Conservation (phyloP, 2,888 invertebrate genomes). For the Phaedon cochleariae region DNA sequence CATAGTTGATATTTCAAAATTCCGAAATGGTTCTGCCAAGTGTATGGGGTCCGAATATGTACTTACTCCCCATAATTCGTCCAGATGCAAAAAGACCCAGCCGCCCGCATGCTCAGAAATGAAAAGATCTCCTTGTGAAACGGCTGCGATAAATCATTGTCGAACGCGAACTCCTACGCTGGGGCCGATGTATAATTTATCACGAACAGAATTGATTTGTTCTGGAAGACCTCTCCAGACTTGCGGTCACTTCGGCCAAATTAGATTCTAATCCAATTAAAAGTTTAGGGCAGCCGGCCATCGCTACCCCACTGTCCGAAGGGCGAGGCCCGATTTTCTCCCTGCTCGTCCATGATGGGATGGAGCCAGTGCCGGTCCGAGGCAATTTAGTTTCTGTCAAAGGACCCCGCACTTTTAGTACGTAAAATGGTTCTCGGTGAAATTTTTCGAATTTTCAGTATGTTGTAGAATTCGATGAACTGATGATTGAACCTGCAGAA, state of each 20-base stretch:
- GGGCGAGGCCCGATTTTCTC: no score
- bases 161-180: conserved; percentile 28
- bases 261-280: conserved; percentile 65
- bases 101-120: conserved; percentile 16
- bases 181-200: conserved; percentile 50
- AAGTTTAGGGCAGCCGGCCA: conserved; percentile 59
- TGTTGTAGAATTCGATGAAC: no score
- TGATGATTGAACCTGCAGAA: no score
- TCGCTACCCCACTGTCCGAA: conserved; percentile 44
- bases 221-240: conserved; percentile 52
- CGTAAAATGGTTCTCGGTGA: no score
- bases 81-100: background rate
- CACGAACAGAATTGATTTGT: conserved; percentile 59
- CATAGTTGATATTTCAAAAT: no score
- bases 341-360: no score
- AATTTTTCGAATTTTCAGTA: no score
- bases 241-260: conserved; percentile 62
- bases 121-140: conserved; percentile 44
- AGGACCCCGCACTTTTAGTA: no score
- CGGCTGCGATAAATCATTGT: conserved; percentile 44
- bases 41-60: no score
- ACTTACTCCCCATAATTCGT: background rate
- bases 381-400: no score
- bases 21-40: no score
- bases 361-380: conserved; percentile 2